Conservation (phyloP, 2,888 invertebrate species). For the Tetragnatha montana region DNA sequence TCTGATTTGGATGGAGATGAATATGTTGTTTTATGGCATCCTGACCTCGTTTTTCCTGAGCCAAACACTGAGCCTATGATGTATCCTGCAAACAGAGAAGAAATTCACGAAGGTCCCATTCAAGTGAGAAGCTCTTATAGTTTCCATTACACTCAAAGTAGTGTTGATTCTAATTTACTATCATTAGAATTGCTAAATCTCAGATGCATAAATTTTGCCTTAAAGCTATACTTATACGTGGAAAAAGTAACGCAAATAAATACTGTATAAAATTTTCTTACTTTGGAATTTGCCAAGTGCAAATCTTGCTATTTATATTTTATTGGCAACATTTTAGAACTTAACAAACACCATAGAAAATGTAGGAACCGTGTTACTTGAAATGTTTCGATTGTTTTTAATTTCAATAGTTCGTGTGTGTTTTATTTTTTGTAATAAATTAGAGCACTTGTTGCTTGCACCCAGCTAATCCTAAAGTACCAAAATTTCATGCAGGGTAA, state of each 20-base stretch:
- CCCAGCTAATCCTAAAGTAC: too few relatives aligned
- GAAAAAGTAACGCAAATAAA: not conserved
- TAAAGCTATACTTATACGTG: not conserved
- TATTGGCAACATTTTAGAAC: too few relatives aligned
- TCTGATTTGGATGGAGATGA: constrained; percentile 77
- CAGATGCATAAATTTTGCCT: not conserved
- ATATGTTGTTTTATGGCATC: constrained; percentile 76
- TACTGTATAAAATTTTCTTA: not conserved
- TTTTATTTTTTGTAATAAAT: too few relatives aligned
- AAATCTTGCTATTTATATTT: too few relatives aligned
- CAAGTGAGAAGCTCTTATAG: constrained; percentile 7
- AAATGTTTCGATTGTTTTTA: too few relatives aligned
- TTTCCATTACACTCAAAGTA: not conserved
- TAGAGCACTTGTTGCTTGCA: too few relatives aligned
- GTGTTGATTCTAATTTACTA: too few relatives aligned
- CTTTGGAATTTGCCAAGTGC: too few relatives aligned
- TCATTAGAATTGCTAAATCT: not conserved
- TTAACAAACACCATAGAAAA: too few relatives aligned
- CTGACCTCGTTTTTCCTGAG: constrained; percentile 73
- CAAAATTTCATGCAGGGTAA: too few relatives aligned
- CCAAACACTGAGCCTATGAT: constrained; percentile 71
- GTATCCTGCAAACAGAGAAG: constrained; percentile 68
- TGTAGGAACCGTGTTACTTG: too few relatives aligned
- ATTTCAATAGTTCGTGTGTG: too few relatives aligned
- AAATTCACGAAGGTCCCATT: constrained; percentile 10